Evolutionary conservation across 2,797 vertebrate species (phyloP).

Genomic region (Myotis vivesi): DNA sequence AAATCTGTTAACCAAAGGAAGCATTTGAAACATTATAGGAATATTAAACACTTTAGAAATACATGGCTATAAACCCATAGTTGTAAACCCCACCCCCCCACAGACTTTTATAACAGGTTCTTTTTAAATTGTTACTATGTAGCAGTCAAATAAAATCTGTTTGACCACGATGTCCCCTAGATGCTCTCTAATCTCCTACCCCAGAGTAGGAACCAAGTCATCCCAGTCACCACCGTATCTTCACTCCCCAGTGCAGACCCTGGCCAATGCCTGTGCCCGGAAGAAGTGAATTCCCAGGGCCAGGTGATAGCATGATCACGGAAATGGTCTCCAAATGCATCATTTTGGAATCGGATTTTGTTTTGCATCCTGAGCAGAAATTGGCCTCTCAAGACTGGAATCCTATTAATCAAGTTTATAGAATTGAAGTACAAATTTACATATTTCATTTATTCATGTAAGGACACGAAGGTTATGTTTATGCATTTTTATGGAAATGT

Average conservation of each 20-base stretch:
- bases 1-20: slow-evolving; percentile 20
- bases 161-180: not conserved
- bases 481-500: slow-evolving; percentile 2
- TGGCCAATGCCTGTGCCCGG: not conserved
- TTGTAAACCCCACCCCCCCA: not conserved
- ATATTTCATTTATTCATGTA: slow-evolving; percentile 49
- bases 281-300: not conserved
- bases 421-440: slow-evolving; percentile 20
- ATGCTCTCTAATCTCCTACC: not conserved
- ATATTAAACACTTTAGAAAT: slow-evolving; percentile 19
- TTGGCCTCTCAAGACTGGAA: not conserved
- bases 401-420: slow-evolving; percentile 26
- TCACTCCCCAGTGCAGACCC: not conserved
- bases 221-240: not conserved
- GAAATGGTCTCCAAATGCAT: not conserved
- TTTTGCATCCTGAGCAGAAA: slow-evolving; percentile 23
- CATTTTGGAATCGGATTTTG: not conserved
- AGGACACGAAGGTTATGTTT: not conserved
- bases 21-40: not conserved
- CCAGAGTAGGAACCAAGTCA: not conserved
- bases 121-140: not conserved
- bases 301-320: not conserved
- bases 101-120: not conserved
- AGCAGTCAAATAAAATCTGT: not conserved
- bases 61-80: not conserved